These are phyloP conservation scores for Apaloderma vittatum DNA, from an alignment of 2,113 vertebrate species.

Conservation along the genomic window DNA sequence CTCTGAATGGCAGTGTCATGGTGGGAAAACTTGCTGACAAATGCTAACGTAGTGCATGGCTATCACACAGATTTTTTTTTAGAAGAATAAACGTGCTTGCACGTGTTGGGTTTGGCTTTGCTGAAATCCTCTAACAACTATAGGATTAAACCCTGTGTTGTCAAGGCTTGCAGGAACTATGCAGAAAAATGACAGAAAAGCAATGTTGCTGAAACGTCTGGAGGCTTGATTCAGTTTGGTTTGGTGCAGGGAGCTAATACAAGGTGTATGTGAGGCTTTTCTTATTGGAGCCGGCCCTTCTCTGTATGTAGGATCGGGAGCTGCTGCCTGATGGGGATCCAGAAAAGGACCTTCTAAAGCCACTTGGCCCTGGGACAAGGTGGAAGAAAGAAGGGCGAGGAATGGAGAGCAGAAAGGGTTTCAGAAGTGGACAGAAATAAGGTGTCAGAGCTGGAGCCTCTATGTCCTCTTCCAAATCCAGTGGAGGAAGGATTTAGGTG, in stretches of 20 bases:
- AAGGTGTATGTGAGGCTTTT: background rate
- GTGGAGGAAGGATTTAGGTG: fast-evolving
- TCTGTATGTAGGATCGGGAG: background rate
- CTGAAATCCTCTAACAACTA: background rate
- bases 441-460: background rate
- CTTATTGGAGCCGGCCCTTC: background rate
- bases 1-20: background rate
- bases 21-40: slow-evolving; percentile 52
- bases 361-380: background rate
- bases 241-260: background rate
- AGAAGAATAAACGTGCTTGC: slow-evolving; percentile 29
- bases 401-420: background rate
- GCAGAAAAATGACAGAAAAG: background rate
- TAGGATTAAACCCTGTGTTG: background rate
- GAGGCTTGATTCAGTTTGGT: background rate
- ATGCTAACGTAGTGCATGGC: background rate
- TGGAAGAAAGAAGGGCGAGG: background rate
- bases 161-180: background rate
- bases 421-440: background rate
- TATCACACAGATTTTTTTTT: background rate
- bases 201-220: background rate
- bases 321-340: background rate
- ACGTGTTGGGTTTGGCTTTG: background rate
- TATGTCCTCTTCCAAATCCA: background rate
- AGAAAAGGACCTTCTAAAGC: background rate